A percentile compares a stretch with the other conserved stretches of the same genome.
phyloP scores from a whole-genome alignment of 2,888 invertebrate genomes.

The Campoplex nolae region DNA sequence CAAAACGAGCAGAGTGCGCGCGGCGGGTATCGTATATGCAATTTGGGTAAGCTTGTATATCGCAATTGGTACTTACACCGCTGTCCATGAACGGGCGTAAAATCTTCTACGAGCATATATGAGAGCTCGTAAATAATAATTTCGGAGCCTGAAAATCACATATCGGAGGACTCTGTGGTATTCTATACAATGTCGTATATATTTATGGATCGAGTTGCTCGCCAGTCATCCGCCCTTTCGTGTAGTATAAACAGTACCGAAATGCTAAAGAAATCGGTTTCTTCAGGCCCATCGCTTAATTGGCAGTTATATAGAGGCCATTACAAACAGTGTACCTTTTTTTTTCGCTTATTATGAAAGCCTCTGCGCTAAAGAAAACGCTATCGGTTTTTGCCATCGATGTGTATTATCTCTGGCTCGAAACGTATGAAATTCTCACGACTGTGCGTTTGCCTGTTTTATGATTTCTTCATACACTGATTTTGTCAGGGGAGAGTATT shows the following conservation, averaged over 20 bases:
- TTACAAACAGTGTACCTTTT: slow-evolving; percentile 70
- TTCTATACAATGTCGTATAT: slow-evolving; percentile 8
- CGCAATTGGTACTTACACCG: slow-evolving; percentile 14
- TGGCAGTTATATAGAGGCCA: slow-evolving; percentile 70
- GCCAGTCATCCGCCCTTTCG: slow-evolving; percentile 1
- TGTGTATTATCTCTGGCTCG: neutral
- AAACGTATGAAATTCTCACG: neutral
- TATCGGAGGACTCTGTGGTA: slow-evolving; percentile 22
- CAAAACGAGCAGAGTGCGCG: neutral
- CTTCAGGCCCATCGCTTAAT: slow-evolving; percentile 73
- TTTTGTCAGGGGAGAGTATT: neutral
- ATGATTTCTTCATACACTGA: neutral
- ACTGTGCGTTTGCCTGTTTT: neutral
- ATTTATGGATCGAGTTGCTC: neutral
- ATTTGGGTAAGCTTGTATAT: neutral
- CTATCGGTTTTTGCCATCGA: slow-evolving; percentile 17
- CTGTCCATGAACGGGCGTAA: slow-evolving; percentile 46
- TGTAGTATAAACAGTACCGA: slow-evolving; percentile 38
- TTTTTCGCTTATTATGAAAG: slow-evolving; percentile 68
- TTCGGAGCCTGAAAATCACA: slow-evolving; percentile 39
- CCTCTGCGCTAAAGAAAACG: slow-evolving; percentile 42
- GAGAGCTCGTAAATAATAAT: slow-evolving; percentile 62
- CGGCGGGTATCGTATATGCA: neutral
- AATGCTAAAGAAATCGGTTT: slow-evolving; percentile 60
- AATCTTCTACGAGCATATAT: slow-evolving; percentile 39